Conservation (phyloP, 2,113 vertebrate genomes). For the Notothenia rossii region DNA sequence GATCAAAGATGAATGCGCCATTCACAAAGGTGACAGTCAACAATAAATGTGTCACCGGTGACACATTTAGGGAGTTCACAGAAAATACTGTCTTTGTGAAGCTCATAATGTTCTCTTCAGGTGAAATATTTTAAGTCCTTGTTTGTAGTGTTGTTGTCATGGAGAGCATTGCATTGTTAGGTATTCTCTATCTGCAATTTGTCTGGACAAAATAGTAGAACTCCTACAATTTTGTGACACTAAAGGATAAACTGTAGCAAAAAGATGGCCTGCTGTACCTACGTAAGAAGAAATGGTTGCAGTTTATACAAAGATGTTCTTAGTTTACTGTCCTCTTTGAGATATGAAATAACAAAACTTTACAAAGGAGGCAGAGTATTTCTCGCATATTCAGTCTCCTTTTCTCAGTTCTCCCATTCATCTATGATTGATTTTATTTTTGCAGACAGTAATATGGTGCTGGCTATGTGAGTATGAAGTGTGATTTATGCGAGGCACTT, state of each 20-base stretch:
- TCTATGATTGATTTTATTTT: constrained; percentile 36
- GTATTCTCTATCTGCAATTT: not conserved
- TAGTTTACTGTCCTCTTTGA: not conserved
- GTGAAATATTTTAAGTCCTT: not conserved
- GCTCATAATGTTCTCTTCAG: not conserved
- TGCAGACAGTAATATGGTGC: constrained; percentile 39
- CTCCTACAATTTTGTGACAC: not conserved
- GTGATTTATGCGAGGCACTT: constrained; percentile 62
- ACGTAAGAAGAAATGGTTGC: no score
- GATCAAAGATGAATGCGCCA: not conserved
- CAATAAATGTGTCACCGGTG: not conserved
- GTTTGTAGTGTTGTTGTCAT: not conserved
- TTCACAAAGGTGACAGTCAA: not conserved
- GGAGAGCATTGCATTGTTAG: not conserved
- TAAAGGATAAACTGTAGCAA: not conserved
- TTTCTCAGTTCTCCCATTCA: constrained; percentile 28
- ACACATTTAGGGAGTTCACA: not conserved
- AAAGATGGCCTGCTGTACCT: not conserved
- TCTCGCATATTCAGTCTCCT: constrained; percentile 17
- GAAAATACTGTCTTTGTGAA: not conserved
- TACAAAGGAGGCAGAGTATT: constrained; percentile 9
- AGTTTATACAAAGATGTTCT: not conserved
- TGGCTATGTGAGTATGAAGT: constrained; percentile 28
- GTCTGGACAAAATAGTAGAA: not conserved
- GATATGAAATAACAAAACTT: not conserved